Evolutionary conservation across 1,140 invertebrate genomes (phyloP).

Genomic region (Leguminivora glycinivorella): DNA sequence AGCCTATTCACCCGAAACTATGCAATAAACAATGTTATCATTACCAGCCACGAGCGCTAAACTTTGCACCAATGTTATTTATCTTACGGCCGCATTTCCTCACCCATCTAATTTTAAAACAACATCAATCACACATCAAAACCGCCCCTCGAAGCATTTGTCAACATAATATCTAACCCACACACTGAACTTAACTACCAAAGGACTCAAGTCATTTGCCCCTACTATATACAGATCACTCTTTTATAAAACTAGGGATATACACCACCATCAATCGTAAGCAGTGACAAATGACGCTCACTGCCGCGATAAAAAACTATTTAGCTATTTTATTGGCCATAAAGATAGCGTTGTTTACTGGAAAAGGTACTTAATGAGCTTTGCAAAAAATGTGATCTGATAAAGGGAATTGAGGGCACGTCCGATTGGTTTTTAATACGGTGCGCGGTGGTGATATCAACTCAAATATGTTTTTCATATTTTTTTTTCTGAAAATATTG

Average conservation of each 20-base stretch:
- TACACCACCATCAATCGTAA: conserved; percentile 39
- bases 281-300: conserved; percentile 50
- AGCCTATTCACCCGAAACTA: not conserved
- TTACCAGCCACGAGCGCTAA: not conserved
- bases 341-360: conserved; percentile 53
- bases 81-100: not conserved
- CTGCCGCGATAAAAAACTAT: conserved; percentile 54
- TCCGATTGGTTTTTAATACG: not conserved
- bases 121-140: conserved; percentile 26
- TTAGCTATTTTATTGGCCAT: conserved; percentile 55
- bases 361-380: conserved; percentile 18
- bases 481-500: too few relatives aligned
- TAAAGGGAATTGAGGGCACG: not conserved
- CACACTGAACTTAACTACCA: not conserved
- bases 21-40: conserved; percentile 3
- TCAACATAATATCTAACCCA: conserved; percentile 21
- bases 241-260: not conserved
- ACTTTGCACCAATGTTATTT: not conserved
- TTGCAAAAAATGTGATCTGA: conserved; percentile 15
- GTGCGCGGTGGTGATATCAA: not conserved
- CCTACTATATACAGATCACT: conserved; percentile 24
- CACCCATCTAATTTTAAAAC: conserved; percentile 24
- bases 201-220: not conserved
- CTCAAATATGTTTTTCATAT: not conserved
- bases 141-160: conserved; percentile 9